Evolutionary conservation across 2,113 vertebrate species (phyloP), one percentile per base, ranked within the genome.

Genomic region (Hystrix cristata): DNA sequence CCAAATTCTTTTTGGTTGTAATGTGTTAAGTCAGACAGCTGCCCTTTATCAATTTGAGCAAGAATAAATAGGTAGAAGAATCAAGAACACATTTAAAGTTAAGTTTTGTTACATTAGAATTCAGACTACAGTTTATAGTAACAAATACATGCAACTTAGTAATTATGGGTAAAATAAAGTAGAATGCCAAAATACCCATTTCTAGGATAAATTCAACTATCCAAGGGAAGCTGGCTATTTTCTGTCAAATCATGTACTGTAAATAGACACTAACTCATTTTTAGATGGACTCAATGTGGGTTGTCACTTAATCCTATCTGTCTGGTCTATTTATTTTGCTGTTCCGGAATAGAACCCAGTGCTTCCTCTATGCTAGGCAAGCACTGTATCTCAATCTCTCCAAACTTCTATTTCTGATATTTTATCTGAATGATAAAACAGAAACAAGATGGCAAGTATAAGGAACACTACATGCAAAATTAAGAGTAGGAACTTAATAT

Each of bases 31-130:
- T 83, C 38, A 95, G 53, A 92, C 38, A 95, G 53, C 6, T 83
- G 64, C 16, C n/a, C 31, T 94, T 95, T 79, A 55, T 79, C 48
- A 95, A 55, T 25, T 4, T 51, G 25, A 78, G 31, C 64, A 67
- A 29, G 14, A 38, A 53, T 64, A 91, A 62, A 91, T 43, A 92
- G 34, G 38, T 80, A 8, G 23, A 86, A 82, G 14, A 92, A 76
- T 83, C 38, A 89, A 94, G 60, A 95, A 87, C 11, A 87, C 11
- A 64, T 76, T 96, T 81, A 69, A 90, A 94, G 78, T 65, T 65
- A 95, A 91, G n/a, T 65, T 89, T 11, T 88, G 87, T 46, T 85
- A 74, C 13, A 67, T 74, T 91, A 85, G 59, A 96, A 93, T 74
- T 87, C 74, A 94, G 51, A 79, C 51, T 57, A 72, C 4, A 87